Evolutionary conservation across 1,140 invertebrate genomes (phyloP).

Genomic region (Dufourea novaeangliae): DNA sequence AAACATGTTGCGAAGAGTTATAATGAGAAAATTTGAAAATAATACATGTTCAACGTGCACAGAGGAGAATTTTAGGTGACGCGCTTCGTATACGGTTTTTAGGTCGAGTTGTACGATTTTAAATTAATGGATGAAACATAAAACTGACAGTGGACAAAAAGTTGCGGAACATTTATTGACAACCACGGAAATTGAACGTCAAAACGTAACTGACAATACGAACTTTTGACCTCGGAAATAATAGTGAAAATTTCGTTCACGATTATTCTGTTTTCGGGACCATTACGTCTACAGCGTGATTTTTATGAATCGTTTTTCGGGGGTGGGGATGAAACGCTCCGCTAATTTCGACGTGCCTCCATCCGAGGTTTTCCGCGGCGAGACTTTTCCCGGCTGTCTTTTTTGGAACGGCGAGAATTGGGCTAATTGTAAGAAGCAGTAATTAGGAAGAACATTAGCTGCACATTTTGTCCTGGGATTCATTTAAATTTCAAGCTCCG

Average conservation of each 20-base stretch:
- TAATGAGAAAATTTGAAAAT: too few relatives aligned
- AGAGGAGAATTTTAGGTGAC: too few relatives aligned
- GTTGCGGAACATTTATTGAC: background rate
- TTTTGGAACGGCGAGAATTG: slow-evolving; percentile 22
- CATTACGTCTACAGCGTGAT: too few relatives aligned
- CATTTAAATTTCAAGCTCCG: slow-evolving; percentile 20
- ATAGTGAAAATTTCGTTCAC: background rate
- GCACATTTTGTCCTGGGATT: slow-evolving; percentile 34
- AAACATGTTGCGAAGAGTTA: too few relatives aligned
- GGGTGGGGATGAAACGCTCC: background rate
- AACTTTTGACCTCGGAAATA: background rate
- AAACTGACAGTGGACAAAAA: background rate
- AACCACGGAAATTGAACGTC: background rate
- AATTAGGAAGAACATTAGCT: slow-evolving; percentile 47
- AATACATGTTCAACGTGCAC: too few relatives aligned
- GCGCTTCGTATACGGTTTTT: too few relatives aligned
- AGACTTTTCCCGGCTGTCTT: slow-evolving; percentile 1
- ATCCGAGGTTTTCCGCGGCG: too few relatives aligned
- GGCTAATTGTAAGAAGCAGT: slow-evolving; percentile 38
- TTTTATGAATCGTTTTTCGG: background rate
- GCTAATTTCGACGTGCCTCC: background rate
- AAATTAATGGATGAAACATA: background rate
- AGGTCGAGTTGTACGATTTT: too few relatives aligned
- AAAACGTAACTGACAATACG: background rate
- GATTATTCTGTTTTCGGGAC: too few relatives aligned